Base-by-base conservation (phyloP, 2,797 vertebrate species). In the Acanthornis magna region DNA sequence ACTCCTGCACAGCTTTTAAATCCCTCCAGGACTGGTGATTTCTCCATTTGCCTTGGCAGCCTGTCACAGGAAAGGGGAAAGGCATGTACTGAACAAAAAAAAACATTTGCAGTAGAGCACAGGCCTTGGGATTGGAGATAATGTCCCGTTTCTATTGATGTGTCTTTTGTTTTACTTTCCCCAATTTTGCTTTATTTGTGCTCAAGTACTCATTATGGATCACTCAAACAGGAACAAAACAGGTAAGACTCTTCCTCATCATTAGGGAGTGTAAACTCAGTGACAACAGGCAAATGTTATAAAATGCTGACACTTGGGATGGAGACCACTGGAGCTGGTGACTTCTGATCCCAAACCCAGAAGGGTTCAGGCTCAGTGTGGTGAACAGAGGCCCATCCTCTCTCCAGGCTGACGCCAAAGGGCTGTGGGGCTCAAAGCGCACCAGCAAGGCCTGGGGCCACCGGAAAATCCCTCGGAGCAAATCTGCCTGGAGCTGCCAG, bases 291-390 rank as follows among this genome's bases (percentile, higher is more conserved):
- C 11, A 67, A n/a, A 54, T 17, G 17, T 6, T 48, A 40, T 16
- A 10, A 80, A 78, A 74, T 36, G 26, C 29, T 1, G 0, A 16
- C 2, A 11, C 26, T 30, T 45, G 2, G 13, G 20, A 13, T 9
- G 42, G n/a, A 85, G 2, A 26, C 5, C 3, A 1, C 6, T 5
- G 11, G 23, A 14, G 9, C 2, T 16, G 14, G 4, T 2, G 5
- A 8, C 11, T 54, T 38, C 16, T 53, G 42, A 14, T 18, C 5
- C 8, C 6, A 88, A 53, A 22, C 10, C 22, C 47, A 43, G 76
- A 17, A 47, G 13, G 27, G 17, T 8, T 7, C 11, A 43, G 27
- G 50, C 8, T 48, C 15, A 25, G 6, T 40, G 34, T 40, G 15
- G 27, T 1, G 1, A n/a, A 13, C n/a, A 16, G 40, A 21, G 42